phyloP scores from a whole-genome alignment of 2,797 vertebrate genomes.

The Malacoraja senta region DNA sequence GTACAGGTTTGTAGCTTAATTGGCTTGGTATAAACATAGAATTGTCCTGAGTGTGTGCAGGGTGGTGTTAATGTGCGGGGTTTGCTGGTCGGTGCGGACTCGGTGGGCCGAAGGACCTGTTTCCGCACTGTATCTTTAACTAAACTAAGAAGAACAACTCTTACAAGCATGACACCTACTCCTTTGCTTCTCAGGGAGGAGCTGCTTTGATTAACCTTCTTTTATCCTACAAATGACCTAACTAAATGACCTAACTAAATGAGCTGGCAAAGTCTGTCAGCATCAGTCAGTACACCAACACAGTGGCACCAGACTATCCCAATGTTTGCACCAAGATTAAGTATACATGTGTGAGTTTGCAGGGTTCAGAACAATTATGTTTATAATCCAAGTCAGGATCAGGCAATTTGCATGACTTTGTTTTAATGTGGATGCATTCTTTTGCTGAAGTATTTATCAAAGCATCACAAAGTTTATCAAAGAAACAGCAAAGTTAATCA shows the following conservation, averaged over 20 bases:
- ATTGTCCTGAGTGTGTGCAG: too few species aligned
- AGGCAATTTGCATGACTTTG: conserved; percentile 3
- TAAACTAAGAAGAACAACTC: too few species aligned
- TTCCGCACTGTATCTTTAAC: too few species aligned
- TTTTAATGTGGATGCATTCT: conserved; percentile 15
- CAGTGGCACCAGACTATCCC: background rate
- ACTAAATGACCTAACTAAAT: background rate
- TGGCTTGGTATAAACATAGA: too few species aligned
- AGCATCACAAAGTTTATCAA: conserved; percentile 26
- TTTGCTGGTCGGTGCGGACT: too few species aligned
- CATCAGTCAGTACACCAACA: background rate
- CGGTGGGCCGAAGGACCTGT: too few species aligned
- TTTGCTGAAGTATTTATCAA: conserved; percentile 33
- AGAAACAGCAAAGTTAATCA: background rate
- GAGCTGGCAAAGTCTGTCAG: background rate
- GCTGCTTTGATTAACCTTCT: background rate
- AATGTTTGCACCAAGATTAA: background rate
- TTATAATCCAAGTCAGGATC: conserved; percentile 25
- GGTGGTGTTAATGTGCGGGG: too few species aligned
- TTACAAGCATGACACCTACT: background rate
- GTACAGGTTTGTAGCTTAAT: too few species aligned
- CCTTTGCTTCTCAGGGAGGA: background rate
- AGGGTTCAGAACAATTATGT: background rate
- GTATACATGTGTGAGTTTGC: background rate
- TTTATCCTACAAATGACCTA: background rate